Evolutionary conservation across 2,888 invertebrate genomes (phyloP).

Genomic region (Callinectes sapidus): DNA sequence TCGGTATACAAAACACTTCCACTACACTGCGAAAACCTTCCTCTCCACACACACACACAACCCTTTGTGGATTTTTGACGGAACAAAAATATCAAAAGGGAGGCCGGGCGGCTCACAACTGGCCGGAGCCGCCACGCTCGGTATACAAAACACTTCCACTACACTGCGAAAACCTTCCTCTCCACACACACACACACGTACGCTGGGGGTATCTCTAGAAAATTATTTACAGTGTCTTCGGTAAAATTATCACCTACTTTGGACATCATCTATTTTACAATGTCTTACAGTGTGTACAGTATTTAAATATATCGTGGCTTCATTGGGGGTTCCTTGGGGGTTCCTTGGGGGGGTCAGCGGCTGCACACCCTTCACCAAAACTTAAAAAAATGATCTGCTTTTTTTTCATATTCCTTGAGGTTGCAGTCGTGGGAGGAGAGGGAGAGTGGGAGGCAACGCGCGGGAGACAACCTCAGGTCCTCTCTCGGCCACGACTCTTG

Average conservation of each 20-base stretch:
- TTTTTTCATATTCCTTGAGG: neutral
- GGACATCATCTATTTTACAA: slow-evolving; percentile 66
- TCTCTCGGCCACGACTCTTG: neutral
- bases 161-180: slow-evolving; percentile 31
- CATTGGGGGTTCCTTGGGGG: no score
- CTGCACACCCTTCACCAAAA: no score
- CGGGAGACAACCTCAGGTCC: neutral
- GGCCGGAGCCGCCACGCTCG: slow-evolving; percentile 44
- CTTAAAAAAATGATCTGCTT: no score
- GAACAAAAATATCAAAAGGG: slow-evolving; percentile 68
- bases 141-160: slow-evolving; percentile 50
- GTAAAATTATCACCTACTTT: slow-evolving; percentile 56
- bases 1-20: slow-evolving; percentile 52
- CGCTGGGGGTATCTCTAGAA: slow-evolving; percentile 62
- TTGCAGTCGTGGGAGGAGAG: neutral
- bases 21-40: slow-evolving; percentile 29
- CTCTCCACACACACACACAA: slow-evolving; percentile 20
- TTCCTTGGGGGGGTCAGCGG: no score
- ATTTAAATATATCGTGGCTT: slow-evolving; percentile 47
- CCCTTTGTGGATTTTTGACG: slow-evolving; percentile 67
- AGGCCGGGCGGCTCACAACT: neutral
- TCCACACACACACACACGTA: slow-evolving; percentile 12
- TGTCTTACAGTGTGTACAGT: slow-evolving; percentile 69
- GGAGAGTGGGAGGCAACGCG: neutral
- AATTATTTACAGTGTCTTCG: slow-evolving; percentile 63